phyloP scores from a whole-genome alignment of 2,113 vertebrate species.

The Orcinus orca region DNA sequence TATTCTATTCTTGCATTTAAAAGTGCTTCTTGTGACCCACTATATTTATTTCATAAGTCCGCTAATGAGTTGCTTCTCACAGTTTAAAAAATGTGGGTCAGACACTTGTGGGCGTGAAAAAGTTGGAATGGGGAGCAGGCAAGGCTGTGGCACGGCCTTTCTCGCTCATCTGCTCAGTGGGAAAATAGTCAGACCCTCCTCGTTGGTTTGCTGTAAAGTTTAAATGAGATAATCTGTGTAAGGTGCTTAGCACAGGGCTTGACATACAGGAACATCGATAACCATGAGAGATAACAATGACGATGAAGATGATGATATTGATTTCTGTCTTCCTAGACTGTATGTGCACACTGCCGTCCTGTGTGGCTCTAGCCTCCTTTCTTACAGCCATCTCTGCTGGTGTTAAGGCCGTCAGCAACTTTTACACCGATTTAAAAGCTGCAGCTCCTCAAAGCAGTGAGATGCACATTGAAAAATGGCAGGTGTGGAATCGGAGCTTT shows the following conservation, averaged over 20 bases:
- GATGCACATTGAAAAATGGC: fast-evolving
- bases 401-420: too few species aligned
- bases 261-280: background rate
- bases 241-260: background rate
- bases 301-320: fast-evolving
- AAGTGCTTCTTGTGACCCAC: background rate
- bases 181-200: fast-evolving
- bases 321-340: background rate
- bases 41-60: background rate
- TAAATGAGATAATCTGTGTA: background rate
- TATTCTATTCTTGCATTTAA: background rate
- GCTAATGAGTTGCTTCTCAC: background rate
- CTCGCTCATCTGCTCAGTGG: background rate
- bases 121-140: background rate
- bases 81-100: background rate
- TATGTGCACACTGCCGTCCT: fast-evolving
- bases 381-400: fast-evolving
- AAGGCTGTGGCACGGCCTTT: background rate
- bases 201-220: too few species aligned
- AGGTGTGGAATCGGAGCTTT: background rate
- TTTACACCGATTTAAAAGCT: background rate
- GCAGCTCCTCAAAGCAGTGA: background rate
- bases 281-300: background rate
- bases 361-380: background rate
- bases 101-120: background rate